Conservation (phyloP, 2,113 vertebrate species). For the Syngnathus typhle region DNA sequence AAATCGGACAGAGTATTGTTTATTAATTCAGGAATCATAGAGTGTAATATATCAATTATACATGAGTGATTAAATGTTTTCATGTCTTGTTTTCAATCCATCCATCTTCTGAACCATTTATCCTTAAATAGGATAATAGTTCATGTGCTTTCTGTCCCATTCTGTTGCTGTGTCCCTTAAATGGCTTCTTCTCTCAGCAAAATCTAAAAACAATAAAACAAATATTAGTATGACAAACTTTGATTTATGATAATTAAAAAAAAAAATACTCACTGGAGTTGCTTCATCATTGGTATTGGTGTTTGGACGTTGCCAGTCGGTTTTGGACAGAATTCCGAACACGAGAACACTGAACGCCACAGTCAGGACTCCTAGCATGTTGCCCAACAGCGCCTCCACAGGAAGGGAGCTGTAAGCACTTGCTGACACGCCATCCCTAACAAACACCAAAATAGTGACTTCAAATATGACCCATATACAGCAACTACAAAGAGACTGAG, state of each 20-base stretch:
- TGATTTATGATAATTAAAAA: background rate
- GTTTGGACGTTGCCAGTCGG: background rate
- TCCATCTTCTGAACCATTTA: no score
- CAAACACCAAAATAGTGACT: background rate
- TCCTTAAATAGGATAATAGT: no score
- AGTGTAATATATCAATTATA: background rate
- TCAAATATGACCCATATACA: no score
- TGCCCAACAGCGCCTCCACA: constrained; percentile 23
- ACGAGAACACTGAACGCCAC: constrained; percentile 24
- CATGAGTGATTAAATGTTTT: background rate
- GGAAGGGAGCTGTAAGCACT: constrained; percentile 4
- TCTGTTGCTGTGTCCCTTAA: constrained; percentile 5
- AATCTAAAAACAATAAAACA: background rate
- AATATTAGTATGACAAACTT: background rate
- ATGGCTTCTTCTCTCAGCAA: background rate
- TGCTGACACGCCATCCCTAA: background rate
- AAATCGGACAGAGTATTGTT: background rate
- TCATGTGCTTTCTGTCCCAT: background rate
- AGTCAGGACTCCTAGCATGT: constrained; percentile 16
- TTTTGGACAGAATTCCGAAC: constrained; percentile 23
- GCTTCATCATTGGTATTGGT: background rate
- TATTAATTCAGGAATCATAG: background rate
- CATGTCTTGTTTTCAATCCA: background rate
- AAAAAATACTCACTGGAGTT: background rate
- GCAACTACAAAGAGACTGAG: no score